A percentile compares a stretch with the other conserved stretches of the same genome.
Evolutionary conservation across 2,113 vertebrate species (phyloP).

Genomic region (Burhinus bistriatus): DNA sequence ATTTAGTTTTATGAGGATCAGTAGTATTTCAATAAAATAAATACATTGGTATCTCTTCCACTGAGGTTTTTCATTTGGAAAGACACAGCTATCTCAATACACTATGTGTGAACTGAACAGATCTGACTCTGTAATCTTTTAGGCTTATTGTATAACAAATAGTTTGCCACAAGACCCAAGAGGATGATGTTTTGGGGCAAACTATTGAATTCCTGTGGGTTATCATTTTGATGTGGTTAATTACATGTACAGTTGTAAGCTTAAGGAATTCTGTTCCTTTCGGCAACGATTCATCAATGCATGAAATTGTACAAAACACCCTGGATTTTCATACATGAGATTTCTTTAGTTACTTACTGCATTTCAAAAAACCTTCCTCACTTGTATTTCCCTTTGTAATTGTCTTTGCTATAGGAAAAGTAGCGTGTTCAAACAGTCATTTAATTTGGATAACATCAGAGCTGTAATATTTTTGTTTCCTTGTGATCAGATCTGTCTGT

Average conservation of each 20-base stretch:
- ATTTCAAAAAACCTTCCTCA: not conserved
- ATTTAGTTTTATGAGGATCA: not conserved
- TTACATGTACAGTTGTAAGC: not conserved
- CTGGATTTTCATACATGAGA: not conserved
- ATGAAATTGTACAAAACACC: not conserved
- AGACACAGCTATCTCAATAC: not conserved
- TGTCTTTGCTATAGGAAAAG: not conserved
- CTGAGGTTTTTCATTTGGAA: not conserved
- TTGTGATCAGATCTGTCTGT: not conserved
- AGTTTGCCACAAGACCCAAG: not conserved
- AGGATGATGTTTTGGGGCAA: not conserved
- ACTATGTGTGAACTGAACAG: not conserved
- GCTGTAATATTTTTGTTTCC: not conserved
- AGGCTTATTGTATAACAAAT: not conserved
- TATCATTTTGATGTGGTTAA: constrained; percentile 8
- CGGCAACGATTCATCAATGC: not conserved
- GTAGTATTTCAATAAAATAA: not conserved
- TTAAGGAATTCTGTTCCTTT: constrained; percentile 10
- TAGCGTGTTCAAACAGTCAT: not conserved
- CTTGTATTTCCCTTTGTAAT: not conserved
- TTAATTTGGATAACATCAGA: not conserved
- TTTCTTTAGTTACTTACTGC: not conserved
- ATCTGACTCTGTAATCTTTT: not conserved
- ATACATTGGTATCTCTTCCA: not conserved
- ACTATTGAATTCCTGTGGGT: not conserved